phyloP scores from a whole-genome alignment of 2,113 vertebrate species.

The Leptodactylus fuscus region DNA sequence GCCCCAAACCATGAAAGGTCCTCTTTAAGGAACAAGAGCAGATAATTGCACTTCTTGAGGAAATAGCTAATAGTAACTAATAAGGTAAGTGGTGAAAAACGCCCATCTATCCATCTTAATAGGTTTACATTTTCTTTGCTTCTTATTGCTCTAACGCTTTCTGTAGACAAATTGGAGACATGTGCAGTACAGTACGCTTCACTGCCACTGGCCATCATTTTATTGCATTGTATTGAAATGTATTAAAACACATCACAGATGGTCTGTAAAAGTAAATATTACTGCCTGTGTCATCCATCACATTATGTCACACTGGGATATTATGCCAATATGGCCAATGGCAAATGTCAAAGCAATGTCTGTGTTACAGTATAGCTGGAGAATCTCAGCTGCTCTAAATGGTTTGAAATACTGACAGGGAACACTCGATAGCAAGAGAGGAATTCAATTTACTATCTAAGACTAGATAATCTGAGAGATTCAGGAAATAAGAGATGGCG shows the following conservation, averaged over 20 bases:
- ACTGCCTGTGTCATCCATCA: constrained; percentile 43
- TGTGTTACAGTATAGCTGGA: background rate
- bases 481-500: background rate
- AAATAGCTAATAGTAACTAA: too few species aligned
- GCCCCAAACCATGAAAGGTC: too few species aligned
- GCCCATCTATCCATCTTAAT: too few species aligned
- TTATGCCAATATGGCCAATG: constrained; percentile 37
- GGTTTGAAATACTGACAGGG: constrained; percentile 1
- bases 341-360: constrained; percentile 48
- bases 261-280: constrained; percentile 53
- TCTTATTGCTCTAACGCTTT: background rate
- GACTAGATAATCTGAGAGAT: background rate
- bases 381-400: constrained; percentile 16
- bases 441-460: background rate
- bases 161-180: constrained; percentile 32
- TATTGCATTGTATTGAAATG: constrained; percentile 39
- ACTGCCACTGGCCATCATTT: constrained; percentile 30
- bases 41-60: too few species aligned
- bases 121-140: background rate
- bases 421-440: background rate
- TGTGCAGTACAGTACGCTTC: background rate
- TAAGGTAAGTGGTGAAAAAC: too few species aligned
- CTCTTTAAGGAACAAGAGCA: too few species aligned
- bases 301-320: constrained; percentile 40
- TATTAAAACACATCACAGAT: constrained; percentile 51